These are phyloP conservation scores for Cheirogaleus medius DNA, from an alignment of 2,113 vertebrate genomes.

Conservation along the genomic window DNA sequence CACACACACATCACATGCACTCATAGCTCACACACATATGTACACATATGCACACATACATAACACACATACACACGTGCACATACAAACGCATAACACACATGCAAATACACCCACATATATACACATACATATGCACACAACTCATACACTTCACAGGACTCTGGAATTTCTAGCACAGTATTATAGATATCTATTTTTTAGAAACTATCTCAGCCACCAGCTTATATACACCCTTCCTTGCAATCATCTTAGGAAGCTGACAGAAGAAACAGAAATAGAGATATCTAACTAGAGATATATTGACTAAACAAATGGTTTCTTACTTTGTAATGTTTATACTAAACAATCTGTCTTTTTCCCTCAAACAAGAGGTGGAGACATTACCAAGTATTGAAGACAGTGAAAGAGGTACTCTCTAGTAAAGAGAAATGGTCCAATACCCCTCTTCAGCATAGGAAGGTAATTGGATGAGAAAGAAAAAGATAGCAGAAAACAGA, in stretches of 20 bases:
- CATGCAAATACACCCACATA: neutral
- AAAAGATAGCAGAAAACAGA: neutral
- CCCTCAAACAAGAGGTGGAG: neutral
- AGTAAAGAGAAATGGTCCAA: neutral
- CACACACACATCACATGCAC: neutral
- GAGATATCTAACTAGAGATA: neutral
- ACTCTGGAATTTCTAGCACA: neutral
- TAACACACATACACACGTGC: neutral
- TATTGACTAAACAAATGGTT: neutral
- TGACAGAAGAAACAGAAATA: neutral
- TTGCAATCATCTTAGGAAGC: neutral
- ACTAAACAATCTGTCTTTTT: neutral
- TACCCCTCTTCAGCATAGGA: neutral
- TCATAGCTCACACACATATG: neutral
- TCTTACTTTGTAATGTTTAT: neutral
- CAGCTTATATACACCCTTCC: neutral
- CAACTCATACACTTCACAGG: neutral
- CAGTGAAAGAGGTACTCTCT: neutral
- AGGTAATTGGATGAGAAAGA: neutral
- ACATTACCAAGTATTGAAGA: neutral
- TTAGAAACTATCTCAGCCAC: conserved; percentile 1
- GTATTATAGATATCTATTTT: neutral
- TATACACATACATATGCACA: neutral
- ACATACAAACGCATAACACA: neutral
- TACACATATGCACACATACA: neutral